A percentile compares a stretch with the other conserved stretches of the same genome.
These are phyloP conservation scores for Urosaurus nigricauda DNA, from an alignment of 2,797 vertebrate genomes.

Conservation along the genomic window DNA sequence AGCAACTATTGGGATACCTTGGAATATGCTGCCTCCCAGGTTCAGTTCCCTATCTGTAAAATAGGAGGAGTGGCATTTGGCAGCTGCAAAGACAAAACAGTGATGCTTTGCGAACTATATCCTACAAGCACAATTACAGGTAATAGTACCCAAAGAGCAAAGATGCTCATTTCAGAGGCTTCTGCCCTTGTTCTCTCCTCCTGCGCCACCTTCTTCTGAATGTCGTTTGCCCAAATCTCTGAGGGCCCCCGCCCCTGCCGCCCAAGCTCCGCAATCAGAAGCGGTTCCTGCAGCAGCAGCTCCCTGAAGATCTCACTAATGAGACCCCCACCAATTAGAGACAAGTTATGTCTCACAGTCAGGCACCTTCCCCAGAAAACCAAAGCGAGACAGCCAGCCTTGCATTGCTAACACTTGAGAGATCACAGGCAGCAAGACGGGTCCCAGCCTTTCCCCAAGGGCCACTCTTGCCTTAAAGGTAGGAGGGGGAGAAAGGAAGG, in stretches of 20 bases:
- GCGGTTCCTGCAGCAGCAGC: not conserved
- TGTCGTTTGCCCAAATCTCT: not conserved
- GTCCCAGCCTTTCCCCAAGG: not conserved
- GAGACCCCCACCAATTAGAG: conserved; percentile 46
- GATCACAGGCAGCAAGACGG: not conserved
- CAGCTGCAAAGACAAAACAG: not conserved
- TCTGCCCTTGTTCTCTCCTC: not conserved
- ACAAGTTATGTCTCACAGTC: not conserved
- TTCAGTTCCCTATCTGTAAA: not conserved
- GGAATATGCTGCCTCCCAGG: not conserved
- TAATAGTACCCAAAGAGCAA: not conserved
- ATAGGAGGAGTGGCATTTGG: not conserved
- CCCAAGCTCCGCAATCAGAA: conserved; percentile 6
- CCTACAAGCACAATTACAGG: not conserved
- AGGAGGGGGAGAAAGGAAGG: not conserved
- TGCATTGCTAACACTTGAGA: not conserved
- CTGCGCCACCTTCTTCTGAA: not conserved
- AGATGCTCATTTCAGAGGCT: not conserved
- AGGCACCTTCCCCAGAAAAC: not conserved
- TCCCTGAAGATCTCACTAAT: conserved; percentile 33
- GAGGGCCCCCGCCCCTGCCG: not conserved
- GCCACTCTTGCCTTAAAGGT: not conserved
- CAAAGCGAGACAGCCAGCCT: not conserved
- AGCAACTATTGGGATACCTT: too few species aligned
- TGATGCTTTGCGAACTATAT: not conserved